phyloP scores from a whole-genome alignment of 2,888 invertebrate species.

The Baronia brevicornis region DNA sequence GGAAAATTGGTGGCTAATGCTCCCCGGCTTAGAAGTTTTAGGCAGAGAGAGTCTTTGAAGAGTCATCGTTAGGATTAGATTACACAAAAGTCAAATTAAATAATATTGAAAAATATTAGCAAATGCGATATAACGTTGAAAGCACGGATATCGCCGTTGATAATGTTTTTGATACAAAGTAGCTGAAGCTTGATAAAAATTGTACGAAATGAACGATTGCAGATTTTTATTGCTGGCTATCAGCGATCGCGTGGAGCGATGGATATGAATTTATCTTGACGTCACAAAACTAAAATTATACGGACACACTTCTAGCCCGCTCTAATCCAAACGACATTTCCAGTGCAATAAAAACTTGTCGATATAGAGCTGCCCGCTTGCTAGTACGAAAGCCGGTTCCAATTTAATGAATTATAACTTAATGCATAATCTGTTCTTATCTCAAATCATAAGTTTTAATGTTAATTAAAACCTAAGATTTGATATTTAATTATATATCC shows the following conservation, averaged over 20 bases:
- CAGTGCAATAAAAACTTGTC: constrained; percentile 6
- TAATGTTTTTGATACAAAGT: background rate
- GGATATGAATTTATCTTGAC: constrained; percentile 24
- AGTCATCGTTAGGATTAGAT: too few relatives aligned
- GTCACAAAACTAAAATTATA: constrained; percentile 16
- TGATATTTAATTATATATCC: too few relatives aligned
- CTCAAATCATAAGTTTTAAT: too few relatives aligned
- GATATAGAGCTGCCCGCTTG: constrained; percentile 1
- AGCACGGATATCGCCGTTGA: too few relatives aligned
- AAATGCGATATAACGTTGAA: background rate
- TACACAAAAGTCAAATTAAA: too few relatives aligned
- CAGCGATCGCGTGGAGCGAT: constrained; percentile 21
- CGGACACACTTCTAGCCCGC: background rate
- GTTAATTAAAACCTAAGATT: too few relatives aligned
- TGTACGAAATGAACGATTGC: constrained; percentile 18
- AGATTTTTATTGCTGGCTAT: constrained; percentile 26
- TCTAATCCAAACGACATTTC: constrained; percentile 7
- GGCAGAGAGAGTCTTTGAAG: too few relatives aligned
- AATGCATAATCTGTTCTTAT: constrained; percentile 2
- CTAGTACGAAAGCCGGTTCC: constrained; percentile 3
- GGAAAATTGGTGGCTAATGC: too few relatives aligned
- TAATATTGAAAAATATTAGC: background rate
- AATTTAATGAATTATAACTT: constrained; percentile 1
- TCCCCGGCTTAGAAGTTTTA: too few relatives aligned
- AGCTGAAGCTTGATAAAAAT: constrained; percentile 6